A percentile compares a stretch with the other conserved stretches of the same genome.
phyloP scores from a whole-genome alignment of 2,797 vertebrate genomes.

The Phrynocephalus forsythii region DNA sequence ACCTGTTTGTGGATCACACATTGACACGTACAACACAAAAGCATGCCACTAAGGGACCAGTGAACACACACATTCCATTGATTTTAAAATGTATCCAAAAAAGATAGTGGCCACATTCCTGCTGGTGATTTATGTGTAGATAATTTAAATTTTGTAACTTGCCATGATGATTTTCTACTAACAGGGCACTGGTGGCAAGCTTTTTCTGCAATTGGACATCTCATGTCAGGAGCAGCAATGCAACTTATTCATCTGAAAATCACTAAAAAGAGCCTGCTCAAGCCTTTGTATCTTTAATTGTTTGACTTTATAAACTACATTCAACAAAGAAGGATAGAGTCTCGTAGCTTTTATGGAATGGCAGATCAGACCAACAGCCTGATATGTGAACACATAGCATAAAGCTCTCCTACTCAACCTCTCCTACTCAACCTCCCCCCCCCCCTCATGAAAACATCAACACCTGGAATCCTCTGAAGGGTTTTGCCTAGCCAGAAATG shows the following conservation, averaged over 20 bases:
- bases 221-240: too few relatives aligned
- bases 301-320: neutral
- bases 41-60: neutral
- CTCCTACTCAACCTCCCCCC: too few relatives aligned
- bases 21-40: neutral
- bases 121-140: too few relatives aligned
- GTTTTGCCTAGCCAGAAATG: neutral
- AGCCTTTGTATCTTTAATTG: neutral
- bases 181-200: too few relatives aligned
- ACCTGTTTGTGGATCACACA: conserved; percentile 2
- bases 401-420: too few relatives aligned
- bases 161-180: too few relatives aligned
- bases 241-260: too few relatives aligned
- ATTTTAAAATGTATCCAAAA: neutral
- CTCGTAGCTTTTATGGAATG: neutral
- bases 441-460: neutral
- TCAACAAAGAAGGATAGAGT: neutral
- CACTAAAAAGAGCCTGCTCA: neutral
- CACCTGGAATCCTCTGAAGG: neutral
- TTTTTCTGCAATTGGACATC: too few relatives aligned
- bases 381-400: neutral
- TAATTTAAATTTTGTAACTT: too few relatives aligned
- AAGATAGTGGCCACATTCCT: too few relatives aligned
- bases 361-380: neutral
- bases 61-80: neutral